These are phyloP conservation scores for Orgyia antiqua DNA, from an alignment of 2,888 invertebrate genomes.

Conservation along the genomic window DNA sequence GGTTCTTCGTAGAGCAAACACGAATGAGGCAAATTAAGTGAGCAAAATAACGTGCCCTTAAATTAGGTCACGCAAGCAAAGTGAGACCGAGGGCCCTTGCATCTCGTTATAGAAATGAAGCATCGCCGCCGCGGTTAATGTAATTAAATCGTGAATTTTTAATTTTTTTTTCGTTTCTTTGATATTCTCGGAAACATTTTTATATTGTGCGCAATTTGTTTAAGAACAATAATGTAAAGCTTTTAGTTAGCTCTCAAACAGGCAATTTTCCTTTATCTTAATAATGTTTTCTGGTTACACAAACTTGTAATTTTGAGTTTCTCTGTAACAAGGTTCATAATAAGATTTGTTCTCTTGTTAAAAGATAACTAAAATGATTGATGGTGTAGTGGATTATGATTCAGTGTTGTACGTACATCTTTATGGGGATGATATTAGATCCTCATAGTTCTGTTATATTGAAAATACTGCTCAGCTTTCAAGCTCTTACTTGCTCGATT, in stretches of 20 bases:
- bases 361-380: no score
- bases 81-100: constrained; percentile 49
- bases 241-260: constrained; percentile 25
- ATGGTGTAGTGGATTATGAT: no score
- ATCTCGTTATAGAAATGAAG: constrained; percentile 46
- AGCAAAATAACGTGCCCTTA: constrained; percentile 61
- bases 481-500: no score
- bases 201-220: constrained; percentile 36
- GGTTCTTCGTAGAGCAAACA: constrained; percentile 59
- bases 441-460: no score
- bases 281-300: constrained; percentile 13
- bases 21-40: constrained; percentile 73
- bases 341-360: no score
- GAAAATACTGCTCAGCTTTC: no score
- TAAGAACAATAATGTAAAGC: constrained; percentile 29
- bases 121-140: constrained; percentile 39
- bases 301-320: no score
- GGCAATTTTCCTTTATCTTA: constrained; percentile 16
- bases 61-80: constrained; percentile 65
- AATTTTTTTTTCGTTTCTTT: constrained; percentile 38
- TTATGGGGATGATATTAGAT: no score
- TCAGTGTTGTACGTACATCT: no score
- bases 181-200: constrained; percentile 31
- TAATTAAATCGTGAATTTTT: constrained; percentile 66
- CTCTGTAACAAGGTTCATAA: no score